Evolutionary conservation across 2,797 vertebrate genomes (phyloP), one percentile per base, ranked within the genome.

Genomic region (Anomalospiza imberbis): DNA sequence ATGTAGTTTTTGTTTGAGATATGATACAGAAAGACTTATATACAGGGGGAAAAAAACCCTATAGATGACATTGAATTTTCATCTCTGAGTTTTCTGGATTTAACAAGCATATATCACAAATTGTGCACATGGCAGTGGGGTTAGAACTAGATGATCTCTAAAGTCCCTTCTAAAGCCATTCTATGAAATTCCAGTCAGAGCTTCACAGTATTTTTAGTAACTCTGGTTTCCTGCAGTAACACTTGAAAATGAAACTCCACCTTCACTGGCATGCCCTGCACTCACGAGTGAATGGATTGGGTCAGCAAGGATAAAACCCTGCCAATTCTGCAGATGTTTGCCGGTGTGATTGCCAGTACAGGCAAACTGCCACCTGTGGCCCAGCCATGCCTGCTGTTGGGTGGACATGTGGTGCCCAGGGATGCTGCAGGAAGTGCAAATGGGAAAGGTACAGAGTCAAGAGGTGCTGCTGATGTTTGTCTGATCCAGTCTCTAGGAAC

Each of bases 121-220:
- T 0, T 22, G 31, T 42, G 58, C 29, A 51, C 45, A 65, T 14
- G 47, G 40, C 19, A 29, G 26, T 3, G 6, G 5, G 13, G 4
- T 11, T 89, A 31, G 16, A 66, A 66, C 3, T 29, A 72, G 47
- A 54, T 29, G 18, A 54, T 40, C 22, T 34, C 42, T 42, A 42
- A 48, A 26, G 17, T 32, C 16, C 34, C 26, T 60, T 66, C 26
- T 22, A 47, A 48, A 66, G 40, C 34, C 24, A 21, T 36, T 66
- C 40, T 66, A 36, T n/a, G 40, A 73, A 66, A 70, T 86, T 91
- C 61, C 67, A 70, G 20, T 62, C 40, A 82, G 63, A 89, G 14
- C 17, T 83, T 87, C 24, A 10, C 26, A 53, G 55, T 81, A 47
- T 77, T 71, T 94, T 89, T 77, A 83, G 53, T 67, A 89, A 82